Conservation (phyloP, 2,888 invertebrate genomes). For the Dynastes hyllus region DNA sequence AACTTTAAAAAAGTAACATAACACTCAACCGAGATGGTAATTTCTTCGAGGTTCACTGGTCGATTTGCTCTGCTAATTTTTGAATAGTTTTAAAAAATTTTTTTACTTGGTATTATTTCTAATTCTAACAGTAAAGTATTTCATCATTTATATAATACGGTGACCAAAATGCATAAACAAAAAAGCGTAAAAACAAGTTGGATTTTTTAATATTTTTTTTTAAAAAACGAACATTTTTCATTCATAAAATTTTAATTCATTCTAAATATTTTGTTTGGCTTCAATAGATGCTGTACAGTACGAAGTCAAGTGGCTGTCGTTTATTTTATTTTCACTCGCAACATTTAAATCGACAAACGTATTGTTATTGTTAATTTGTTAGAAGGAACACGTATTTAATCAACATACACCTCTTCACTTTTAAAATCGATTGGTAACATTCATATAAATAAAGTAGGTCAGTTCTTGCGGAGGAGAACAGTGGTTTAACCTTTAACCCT, state of each 20-base stretch:
- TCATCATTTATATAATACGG: too few relatives aligned
- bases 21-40: slow-evolving; percentile 1
- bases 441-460: slow-evolving; percentile 41
- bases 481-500: slow-evolving; percentile 45
- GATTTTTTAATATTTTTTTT: too few relatives aligned
- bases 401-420: slow-evolving; percentile 3
- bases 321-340: too few relatives aligned
- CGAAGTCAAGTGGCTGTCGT: too few relatives aligned
- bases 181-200: too few relatives aligned
- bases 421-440: slow-evolving; percentile 39
- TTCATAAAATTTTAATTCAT: too few relatives aligned
- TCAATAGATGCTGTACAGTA: too few relatives aligned
- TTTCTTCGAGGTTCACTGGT: slow-evolving; percentile 46
- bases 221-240: too few relatives aligned
- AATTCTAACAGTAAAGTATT: too few relatives aligned
- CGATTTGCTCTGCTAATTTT: slow-evolving; percentile 53
- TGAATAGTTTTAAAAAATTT: slow-evolving; percentile 6
- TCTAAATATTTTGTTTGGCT: too few relatives aligned
- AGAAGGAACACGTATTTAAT: neutral
- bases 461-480: slow-evolving; percentile 44
- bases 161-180: too few relatives aligned
- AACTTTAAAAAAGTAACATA: slow-evolving; percentile 11
- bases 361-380: neutral
- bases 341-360: too few relatives aligned
- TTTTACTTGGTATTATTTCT: slow-evolving; percentile 20